These are phyloP conservation scores for Catostylus mosaicus DNA, from an alignment of 30 jellyfish, hydroid and myxozoan species.

Conservation along the genomic window DNA sequence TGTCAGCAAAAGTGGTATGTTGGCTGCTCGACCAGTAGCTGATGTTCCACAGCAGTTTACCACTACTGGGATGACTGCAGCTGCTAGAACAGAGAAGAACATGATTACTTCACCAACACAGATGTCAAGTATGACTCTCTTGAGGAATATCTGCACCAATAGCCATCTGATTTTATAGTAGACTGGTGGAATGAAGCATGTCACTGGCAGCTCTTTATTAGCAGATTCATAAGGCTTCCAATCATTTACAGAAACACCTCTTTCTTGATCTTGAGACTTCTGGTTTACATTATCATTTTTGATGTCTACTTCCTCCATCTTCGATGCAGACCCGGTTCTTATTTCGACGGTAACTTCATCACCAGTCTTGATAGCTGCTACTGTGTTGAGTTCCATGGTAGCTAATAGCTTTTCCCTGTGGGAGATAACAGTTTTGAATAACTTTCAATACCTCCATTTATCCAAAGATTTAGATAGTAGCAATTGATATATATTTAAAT, in stretches of 20 bases:
- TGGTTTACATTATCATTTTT: not conserved
- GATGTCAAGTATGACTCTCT: conserved; percentile 41
- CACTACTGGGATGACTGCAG: conserved; percentile 58
- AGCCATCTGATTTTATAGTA: conserved; percentile 61
- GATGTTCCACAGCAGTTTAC: conserved; percentile 41
- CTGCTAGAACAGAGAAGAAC: conserved; percentile 33
- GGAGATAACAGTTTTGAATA: too few species aligned
- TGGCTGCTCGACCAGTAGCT: conserved; percentile 71
- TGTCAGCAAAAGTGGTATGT: conserved; percentile 62
- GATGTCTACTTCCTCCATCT: conserved; percentile 1
- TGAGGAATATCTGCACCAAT: conserved; percentile 63
- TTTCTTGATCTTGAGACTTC: not conserved
- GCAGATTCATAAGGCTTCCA: conserved; percentile 66
- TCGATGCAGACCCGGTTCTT: not conserved
- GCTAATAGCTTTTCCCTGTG: too few species aligned
- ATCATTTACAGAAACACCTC: conserved; percentile 6
- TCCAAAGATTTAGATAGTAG: too few species aligned
- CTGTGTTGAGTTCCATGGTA: not conserved
- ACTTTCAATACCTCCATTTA: too few species aligned
- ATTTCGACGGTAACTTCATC: conserved; percentile 1
- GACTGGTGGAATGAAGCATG: conserved; percentile 56
- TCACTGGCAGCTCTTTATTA: conserved; percentile 53
- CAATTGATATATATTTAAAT: too few species aligned
- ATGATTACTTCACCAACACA: conserved; percentile 55
- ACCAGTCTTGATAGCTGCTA: not conserved